phyloP scores from a whole-genome alignment of 2,797 vertebrate genomes.

The Todus mexicanus region DNA sequence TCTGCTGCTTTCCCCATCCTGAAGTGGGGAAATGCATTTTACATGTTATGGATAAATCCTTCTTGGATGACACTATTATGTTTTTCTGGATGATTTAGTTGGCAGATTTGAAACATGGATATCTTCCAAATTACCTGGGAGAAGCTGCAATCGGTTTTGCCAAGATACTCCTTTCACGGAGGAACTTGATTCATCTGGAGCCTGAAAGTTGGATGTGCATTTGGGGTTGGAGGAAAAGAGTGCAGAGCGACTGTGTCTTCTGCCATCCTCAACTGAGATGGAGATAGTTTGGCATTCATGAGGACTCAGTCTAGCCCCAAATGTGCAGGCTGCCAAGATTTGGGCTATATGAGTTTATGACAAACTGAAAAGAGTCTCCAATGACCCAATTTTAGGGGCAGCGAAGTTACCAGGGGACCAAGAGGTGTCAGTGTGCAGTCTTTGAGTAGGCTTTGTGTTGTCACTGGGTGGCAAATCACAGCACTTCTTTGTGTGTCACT shows the following conservation, averaged over 20 bases:
- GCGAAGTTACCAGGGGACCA: not conserved
- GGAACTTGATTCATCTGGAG: not conserved
- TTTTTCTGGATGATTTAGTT: not conserved
- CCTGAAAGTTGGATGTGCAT: not conserved
- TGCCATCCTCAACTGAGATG: not conserved
- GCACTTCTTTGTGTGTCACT: not conserved
- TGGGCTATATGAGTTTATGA: not conserved
- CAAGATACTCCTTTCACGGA: not conserved
- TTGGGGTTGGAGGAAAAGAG: not conserved
- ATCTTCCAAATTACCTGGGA: not conserved
- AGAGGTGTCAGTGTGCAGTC: not conserved
- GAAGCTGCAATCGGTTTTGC: not conserved
- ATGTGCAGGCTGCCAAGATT: not conserved
- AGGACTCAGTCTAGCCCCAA: not conserved
- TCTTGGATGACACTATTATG: not conserved
- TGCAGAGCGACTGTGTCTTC: not conserved
- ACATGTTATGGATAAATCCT: not conserved
- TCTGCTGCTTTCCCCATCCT: not conserved
- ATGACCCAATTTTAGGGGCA: not conserved
- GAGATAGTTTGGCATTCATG: not conserved
- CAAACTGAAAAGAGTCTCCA: not conserved
- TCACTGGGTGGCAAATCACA: not conserved
- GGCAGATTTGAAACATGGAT: not conserved
- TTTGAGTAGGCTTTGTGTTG: not conserved
- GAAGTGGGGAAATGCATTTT: not conserved